Evolutionary conservation across 2,113 vertebrate genomes (phyloP).

Genomic region (Sinocyclocheilus maitianheensis): DNA sequence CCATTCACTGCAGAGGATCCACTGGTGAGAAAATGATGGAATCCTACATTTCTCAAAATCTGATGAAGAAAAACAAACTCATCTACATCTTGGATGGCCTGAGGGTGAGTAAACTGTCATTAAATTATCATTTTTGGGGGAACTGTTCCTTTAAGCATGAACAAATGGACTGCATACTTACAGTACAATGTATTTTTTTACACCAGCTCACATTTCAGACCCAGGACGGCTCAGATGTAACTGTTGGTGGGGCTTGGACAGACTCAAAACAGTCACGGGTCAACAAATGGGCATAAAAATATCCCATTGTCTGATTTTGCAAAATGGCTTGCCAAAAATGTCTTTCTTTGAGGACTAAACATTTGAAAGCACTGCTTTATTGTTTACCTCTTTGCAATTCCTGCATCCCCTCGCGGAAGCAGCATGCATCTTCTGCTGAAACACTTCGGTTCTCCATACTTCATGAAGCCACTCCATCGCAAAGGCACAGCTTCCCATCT

Average conservation of each 20-base stretch:
- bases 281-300: not conserved
- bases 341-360: constrained; percentile 12
- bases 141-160: not conserved
- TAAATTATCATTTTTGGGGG: too few relatives aligned
- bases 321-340: not conserved
- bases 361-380: not conserved
- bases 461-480: constrained; percentile 25
- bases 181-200: not conserved
- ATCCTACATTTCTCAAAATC: too few relatives aligned
- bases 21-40: too few relatives aligned
- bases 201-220: not conserved
- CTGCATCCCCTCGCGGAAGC: not conserved
- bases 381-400: constrained; percentile 5
- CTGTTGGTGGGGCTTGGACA: not conserved
- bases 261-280: not conserved
- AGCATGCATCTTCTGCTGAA: constrained; percentile 3
- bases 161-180: not conserved
- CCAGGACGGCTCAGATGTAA: not conserved
- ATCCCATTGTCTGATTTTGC: not conserved
- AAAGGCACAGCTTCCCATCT: constrained; percentile 17
- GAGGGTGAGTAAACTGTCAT: too few relatives aligned
- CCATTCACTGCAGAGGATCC: too few relatives aligned
- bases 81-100: too few relatives aligned
- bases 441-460: constrained; percentile 11
- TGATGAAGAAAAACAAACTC: too few relatives aligned